Percentiles rank a stretch among this genome's conserved stretches.
These are phyloP conservation scores for Malurus cyaneus DNA, from an alignment of 2,113 vertebrate genomes.

Conservation along the genomic window DNA sequence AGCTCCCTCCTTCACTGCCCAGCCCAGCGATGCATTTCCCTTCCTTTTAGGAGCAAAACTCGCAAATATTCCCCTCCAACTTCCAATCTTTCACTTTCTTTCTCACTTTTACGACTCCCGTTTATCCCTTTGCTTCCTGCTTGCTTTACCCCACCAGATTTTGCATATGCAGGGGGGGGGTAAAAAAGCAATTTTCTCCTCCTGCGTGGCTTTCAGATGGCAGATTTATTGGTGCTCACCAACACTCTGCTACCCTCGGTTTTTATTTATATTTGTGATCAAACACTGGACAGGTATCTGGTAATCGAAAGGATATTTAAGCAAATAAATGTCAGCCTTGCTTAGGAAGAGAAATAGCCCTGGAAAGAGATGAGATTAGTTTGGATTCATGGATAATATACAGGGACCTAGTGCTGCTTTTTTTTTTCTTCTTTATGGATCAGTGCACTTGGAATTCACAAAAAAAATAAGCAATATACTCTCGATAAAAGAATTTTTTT, in stretches of 20 bases:
- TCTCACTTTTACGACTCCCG: background rate
- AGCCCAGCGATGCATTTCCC: background rate
- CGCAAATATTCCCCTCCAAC: background rate
- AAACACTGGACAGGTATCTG: background rate
- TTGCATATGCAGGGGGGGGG: background rate
- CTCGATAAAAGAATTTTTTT: background rate
- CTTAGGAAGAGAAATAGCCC: background rate
- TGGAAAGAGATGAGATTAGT: background rate
- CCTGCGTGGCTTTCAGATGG: background rate
- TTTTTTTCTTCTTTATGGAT: background rate
- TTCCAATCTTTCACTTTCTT: background rate
- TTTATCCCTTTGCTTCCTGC: background rate
- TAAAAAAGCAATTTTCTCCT: background rate
- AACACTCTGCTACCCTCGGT: background rate
- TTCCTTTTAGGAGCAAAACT: background rate
- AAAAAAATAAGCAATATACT: background rate
- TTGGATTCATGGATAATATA: background rate
- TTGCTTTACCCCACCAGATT: background rate
- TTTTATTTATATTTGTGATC: constrained; percentile 15
- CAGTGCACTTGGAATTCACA: background rate
- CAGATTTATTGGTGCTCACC: background rate
- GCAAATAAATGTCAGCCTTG: background rate
- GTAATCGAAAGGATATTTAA: background rate
- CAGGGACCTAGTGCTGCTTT: background rate
- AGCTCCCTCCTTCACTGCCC: background rate